Base-by-base conservation (phyloP, 2,113 vertebrate genomes). In the Chamaetylas fuelleborni region DNA sequence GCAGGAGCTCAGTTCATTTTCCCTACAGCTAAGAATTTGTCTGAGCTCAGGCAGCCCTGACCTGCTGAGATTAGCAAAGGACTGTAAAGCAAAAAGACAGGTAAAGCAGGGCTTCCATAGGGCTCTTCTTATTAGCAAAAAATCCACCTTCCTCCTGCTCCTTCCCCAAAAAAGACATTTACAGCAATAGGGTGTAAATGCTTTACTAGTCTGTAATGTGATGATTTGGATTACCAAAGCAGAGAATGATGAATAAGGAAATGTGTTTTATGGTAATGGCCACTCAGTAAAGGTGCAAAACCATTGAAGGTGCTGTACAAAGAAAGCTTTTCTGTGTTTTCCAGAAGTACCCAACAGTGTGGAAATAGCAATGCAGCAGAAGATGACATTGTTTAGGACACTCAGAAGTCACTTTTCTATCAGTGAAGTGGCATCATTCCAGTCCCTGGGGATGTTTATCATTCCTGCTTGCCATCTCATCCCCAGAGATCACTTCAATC, bases 21-120 rank as follows among this genome's bases (percentile, higher is more conserved):
- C 73, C 70, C 73, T 65, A 43, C 43, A 94, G 84, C 78, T 79
- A 60, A 48, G 43, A 73, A 48, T 89, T 86, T 83, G 58, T 78
- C 73, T 81, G 45, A 74, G 36, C 56, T 83, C 71, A 66, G 58
- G 60, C 64, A 90, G 42, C 74, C 45, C 86, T 77, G 71, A 70
- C 58, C 82, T 86, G 34, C 29, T 64, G 40, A 64, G 40, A 28
- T 72, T 28, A 85, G 57, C 57, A 72, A 47, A 81, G n/a, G 24
- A 6, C 43, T 74, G 4, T 42, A 42, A 42, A 42, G 40, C 40
- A 42, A 42, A 42, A 42, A 15, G 40, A 45, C 11, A 81, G 31
- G 54, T 83, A 66, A 71, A 43, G 12, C 33, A 91, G 51, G 72
- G 11, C 34, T 47, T 78, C 34, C 31, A 4, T 5, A 13, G 58